These are phyloP conservation scores for Tiliacea citrago DNA, from an alignment of 2,888 invertebrate species.

Conservation along the genomic window DNA sequence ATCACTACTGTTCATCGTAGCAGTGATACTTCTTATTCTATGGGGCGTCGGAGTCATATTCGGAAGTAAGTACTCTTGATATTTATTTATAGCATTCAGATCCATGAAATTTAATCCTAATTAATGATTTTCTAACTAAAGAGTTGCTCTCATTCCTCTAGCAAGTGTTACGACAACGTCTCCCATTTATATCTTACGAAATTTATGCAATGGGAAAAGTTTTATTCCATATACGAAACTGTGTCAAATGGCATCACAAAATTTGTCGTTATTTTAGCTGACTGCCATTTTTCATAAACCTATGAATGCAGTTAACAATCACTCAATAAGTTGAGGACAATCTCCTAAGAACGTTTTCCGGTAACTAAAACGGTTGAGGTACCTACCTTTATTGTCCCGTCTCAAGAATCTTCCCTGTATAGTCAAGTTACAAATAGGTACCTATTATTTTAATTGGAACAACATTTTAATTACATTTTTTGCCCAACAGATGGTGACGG, in stretches of 20 bases:
- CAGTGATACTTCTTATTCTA: conserved; percentile 80
- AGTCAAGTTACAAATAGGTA: neutral
- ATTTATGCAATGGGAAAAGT: neutral
- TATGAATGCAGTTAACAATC: neutral
- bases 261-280: too few relatives aligned
- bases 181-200: neutral
- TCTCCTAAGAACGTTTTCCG: neutral
- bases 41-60: conserved; percentile 82
- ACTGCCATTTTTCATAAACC: too few relatives aligned
- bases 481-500: conserved; percentile 21
- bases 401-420: neutral
- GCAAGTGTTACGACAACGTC: neutral
- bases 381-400: neutral
- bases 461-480: neutral
- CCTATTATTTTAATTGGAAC: neutral
- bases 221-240: neutral
- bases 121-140: neutral
- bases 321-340: neutral
- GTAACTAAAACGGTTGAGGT: neutral
- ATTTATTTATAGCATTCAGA: neutral
- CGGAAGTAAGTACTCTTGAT: conserved; percentile 46
- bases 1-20: conserved; percentile 80
- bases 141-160: neutral
- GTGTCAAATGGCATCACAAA: too few relatives aligned
- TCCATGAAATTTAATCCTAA: neutral